Evolutionary conservation across 2,888 invertebrate species (phyloP).

Genomic region (Shargacucullia verbasci): DNA sequence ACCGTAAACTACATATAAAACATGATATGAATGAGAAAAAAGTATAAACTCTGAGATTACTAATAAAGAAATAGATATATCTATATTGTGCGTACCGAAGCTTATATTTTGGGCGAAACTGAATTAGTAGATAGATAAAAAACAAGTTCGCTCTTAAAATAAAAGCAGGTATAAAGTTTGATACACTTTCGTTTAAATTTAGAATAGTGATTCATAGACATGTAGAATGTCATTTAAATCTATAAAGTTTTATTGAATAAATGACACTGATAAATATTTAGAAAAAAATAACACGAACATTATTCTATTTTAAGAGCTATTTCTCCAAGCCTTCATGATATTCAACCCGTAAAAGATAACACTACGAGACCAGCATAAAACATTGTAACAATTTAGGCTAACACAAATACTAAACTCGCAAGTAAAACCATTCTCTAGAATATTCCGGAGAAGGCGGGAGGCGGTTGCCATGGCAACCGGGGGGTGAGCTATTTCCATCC

Average conservation of each 20-base stretch:
- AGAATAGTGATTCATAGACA: constrained; percentile 5
- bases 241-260: too few species aligned
- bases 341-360: neutral
- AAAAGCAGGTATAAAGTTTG: constrained; percentile 5
- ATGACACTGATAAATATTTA: too few species aligned
- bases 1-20: too few species aligned
- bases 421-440: constrained; percentile 38
- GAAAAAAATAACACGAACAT: too few species aligned
- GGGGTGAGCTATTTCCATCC: constrained; percentile 67
- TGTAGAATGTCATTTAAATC: too few species aligned
- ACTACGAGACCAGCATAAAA: neutral
- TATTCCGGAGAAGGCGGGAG: constrained; percentile 62
- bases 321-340: neutral
- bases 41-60: too few species aligned
- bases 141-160: constrained; percentile 1
- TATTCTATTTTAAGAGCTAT: neutral
- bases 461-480: constrained; percentile 73
- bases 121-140: constrained; percentile 1
- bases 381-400: constrained; percentile 20
- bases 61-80: too few species aligned
- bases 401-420: constrained; percentile 24
- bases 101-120: too few species aligned
- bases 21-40: too few species aligned
- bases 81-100: too few species aligned
- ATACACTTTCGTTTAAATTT: constrained; percentile 17